A percentile compares a stretch with the other conserved stretches of the same genome.
These are phyloP conservation scores for Lepetodrilus schrolli DNA, from an alignment of 2,888 invertebrate genomes.

Conservation along the genomic window DNA sequence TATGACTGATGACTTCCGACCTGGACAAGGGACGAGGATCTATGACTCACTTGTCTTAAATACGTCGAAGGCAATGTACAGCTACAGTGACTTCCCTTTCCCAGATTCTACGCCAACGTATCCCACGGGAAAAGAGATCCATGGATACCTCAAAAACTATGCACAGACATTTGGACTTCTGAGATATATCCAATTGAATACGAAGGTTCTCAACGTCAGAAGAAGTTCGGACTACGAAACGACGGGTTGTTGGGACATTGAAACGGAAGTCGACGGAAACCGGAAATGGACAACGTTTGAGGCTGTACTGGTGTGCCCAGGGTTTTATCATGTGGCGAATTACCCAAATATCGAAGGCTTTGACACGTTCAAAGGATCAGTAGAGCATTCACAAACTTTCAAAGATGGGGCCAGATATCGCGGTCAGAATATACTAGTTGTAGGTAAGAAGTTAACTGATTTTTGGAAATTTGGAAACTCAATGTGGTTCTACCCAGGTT, in stretches of 20 bases:
- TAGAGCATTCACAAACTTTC: conserved; percentile 12
- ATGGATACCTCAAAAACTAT: conserved; percentile 51
- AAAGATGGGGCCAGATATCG: not conserved
- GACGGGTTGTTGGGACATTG: conserved; percentile 27
- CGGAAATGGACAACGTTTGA: not conserved
- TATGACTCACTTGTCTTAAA: conserved; percentile 75
- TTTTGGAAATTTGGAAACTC: too few species aligned
- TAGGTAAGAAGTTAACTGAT: not conserved
- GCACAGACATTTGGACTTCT: conserved; percentile 49
- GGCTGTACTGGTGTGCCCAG: conserved; percentile 9
- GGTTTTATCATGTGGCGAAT: not conserved
- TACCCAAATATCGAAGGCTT: conserved; percentile 8
- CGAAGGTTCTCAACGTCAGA: conserved; percentile 10
- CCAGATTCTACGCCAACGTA: conserved; percentile 35
- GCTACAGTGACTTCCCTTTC: conserved; percentile 63
- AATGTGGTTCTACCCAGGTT: too few species aligned
- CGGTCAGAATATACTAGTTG: not conserved
- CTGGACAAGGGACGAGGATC: conserved; percentile 50
- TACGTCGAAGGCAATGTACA: conserved; percentile 74
- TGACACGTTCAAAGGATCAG: not conserved
- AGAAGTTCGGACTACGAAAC: not conserved
- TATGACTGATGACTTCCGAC: not conserved
- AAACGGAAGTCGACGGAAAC: conserved; percentile 2
- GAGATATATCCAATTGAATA: conserved; percentile 40
- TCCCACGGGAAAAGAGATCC: conserved; percentile 28